Conservation (phyloP, 2,797 vertebrate species). For the Diplodus puntazzo region DNA sequence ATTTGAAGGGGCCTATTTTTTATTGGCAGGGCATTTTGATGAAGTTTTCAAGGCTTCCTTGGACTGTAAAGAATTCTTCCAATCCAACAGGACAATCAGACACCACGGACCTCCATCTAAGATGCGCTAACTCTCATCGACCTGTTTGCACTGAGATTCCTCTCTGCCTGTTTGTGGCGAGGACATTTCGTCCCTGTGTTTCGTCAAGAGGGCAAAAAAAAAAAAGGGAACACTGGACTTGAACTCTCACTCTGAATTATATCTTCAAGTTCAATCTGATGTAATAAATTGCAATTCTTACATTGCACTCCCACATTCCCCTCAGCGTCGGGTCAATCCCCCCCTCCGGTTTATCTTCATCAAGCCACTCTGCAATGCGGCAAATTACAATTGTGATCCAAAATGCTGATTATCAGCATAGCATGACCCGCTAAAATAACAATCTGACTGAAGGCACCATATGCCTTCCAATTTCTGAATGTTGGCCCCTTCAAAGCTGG, state of each 20-base stretch:
- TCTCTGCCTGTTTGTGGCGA: slow-evolving; percentile 3
- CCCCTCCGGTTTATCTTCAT: slow-evolving; percentile 43
- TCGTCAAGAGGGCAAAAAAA: background rate
- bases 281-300: slow-evolving; percentile 66
- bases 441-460: slow-evolving; percentile 17
- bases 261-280: slow-evolving; percentile 57
- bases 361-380: slow-evolving; percentile 45
- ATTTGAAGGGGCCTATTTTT: slow-evolving; percentile 61
- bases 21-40: slow-evolving; percentile 56
- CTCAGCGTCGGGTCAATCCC: slow-evolving; percentile 22
- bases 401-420: slow-evolving; percentile 42
- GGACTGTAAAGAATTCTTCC: slow-evolving; percentile 50
- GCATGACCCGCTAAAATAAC: slow-evolving; percentile 22
- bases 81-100: slow-evolving; percentile 48
- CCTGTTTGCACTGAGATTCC: slow-evolving; percentile 37
- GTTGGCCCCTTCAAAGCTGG: slow-evolving; percentile 35
- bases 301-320: slow-evolving; percentile 14
- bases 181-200: slow-evolving; percentile 25
- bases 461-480: slow-evolving; percentile 25
- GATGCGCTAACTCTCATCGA: slow-evolving; percentile 53
- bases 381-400: slow-evolving; percentile 37
- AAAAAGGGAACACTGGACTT: slow-evolving; percentile 37
- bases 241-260: slow-evolving; percentile 42
- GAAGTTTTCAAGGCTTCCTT: slow-evolving; percentile 68
- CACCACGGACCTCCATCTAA: slow-evolving; percentile 16